Base-by-base conservation (phyloP, 2,888 invertebrate genomes). In the Drosophila leonis region DNA sequence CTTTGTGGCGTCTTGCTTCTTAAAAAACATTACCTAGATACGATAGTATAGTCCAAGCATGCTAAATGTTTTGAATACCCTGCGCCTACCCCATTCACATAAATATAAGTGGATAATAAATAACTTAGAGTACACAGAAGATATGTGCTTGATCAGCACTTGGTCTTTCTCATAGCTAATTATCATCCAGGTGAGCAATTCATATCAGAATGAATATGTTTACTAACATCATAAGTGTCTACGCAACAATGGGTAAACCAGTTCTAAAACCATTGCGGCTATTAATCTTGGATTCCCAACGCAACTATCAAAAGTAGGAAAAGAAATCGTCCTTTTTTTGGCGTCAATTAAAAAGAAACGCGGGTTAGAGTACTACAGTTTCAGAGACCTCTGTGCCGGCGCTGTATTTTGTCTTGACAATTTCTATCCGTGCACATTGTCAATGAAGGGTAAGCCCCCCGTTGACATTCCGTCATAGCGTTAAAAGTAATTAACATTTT, bases 1-100 rank as follows among this genome's bases (percentile, higher is more conserved):
- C 41, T 20, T 20, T 56, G 69, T 15, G 13, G n/a, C 35, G 65
- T 61, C 13, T 5, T 35, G 13, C 5, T 52, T 69, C 44, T 59
- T 42, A 29, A 20, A 33, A 46, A 42, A 52, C 54, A 42, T 63
- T 44, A 55, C 46, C 64, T 41, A 51, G n/a, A 48, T 29, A 8
- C 29, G 15, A n/a, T n/a, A n/a, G n/a, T n/a, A 48, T 48, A n/a
- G 46, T 29, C 41, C 9, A 18, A 18, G 41, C 41, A 41, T 18
- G 9, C 18, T 7, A 41, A 41, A 41, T 10, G 1, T 10, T 4
- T 41, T 35, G 5, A 13, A 13, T 35, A 35, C 13, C 35, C 37
- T 39, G 6, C 8, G 9, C 8, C n/a, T 3, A 8, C 5, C 13
- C 13, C 35, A 5, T n/a, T 9, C n/a, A n/a, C 39, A 8, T 39